A percentile compares a stretch with the other conserved stretches of the same genome.
Evolutionary conservation across 2,888 invertebrate genomes (phyloP).

Genomic region (Drosophila affinis): DNA sequence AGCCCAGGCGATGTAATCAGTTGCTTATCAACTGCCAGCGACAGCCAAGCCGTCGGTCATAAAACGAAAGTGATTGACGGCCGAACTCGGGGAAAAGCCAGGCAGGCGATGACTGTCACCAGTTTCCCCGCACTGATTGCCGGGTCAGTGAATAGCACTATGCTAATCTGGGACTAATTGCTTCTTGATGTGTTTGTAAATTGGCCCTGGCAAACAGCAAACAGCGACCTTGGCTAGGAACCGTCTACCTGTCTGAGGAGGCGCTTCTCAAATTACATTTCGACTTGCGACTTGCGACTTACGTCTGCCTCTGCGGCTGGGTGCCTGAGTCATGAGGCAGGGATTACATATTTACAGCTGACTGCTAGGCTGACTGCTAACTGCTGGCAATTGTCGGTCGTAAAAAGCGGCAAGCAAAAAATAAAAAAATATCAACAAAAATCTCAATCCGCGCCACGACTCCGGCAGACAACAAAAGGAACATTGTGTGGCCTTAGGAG

Average conservation of each 20-base stretch:
- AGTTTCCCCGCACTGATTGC: slow-evolving; percentile 2
- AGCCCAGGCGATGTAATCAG: slow-evolving; percentile 25
- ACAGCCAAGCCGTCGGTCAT: slow-evolving; percentile 45
- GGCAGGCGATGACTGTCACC: slow-evolving; percentile 24
- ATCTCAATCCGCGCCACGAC: slow-evolving; percentile 36
- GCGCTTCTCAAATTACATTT: slow-evolving; percentile 38
- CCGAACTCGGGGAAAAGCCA: slow-evolving; percentile 23
- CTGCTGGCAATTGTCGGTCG: slow-evolving; percentile 55
- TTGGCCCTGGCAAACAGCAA: slow-evolving; percentile 34
- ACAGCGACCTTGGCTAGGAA: slow-evolving; percentile 35
- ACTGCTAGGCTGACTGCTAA: slow-evolving; percentile 14
- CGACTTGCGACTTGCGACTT: slow-evolving; percentile 10
- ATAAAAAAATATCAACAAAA: slow-evolving; percentile 43
- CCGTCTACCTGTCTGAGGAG: slow-evolving; percentile 37
- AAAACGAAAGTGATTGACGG: slow-evolving; percentile 67
- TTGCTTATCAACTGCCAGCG: slow-evolving; percentile 30
- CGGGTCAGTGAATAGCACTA: slow-evolving; percentile 11
- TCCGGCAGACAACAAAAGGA: slow-evolving; percentile 63
- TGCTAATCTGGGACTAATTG: slow-evolving; percentile 74
- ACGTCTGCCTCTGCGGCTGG: slow-evolving; percentile 15
- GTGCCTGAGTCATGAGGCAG: slow-evolving; percentile 60
- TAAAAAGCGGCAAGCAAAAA: slow-evolving; percentile 40
- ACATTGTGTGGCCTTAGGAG: slow-evolving; percentile 52
- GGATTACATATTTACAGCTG: slow-evolving; percentile 29
- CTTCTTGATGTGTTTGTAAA: slow-evolving; percentile 70